phyloP scores from a whole-genome alignment of 2,888 invertebrate genomes.

The Theretra japonica region DNA sequence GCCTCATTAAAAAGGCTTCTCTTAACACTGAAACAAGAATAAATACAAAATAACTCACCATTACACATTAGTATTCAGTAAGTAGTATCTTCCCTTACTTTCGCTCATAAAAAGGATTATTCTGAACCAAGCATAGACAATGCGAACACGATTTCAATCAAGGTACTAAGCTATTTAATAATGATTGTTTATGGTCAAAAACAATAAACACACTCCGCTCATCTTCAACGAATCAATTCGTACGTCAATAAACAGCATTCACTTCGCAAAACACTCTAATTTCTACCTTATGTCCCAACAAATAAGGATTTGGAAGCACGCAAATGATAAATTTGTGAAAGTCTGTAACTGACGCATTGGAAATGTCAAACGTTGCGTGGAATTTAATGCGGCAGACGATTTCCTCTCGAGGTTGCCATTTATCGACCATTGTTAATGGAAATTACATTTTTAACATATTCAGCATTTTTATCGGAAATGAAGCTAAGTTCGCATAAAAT shows the following conservation, averaged over 20 bases:
- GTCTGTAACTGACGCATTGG: slow-evolving; percentile 54
- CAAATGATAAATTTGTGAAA: slow-evolving; percentile 42
- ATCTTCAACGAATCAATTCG: slow-evolving; percentile 57
- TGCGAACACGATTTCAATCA: slow-evolving; percentile 1
- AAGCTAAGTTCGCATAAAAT: neutral
- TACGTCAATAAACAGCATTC: slow-evolving; percentile 47
- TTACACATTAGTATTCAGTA: neutral
- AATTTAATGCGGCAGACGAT: slow-evolving; percentile 43
- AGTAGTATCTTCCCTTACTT: neutral
- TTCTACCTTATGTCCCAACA: neutral
- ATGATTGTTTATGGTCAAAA: slow-evolving; percentile 32
- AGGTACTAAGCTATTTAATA: slow-evolving; percentile 21
- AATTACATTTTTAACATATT: slow-evolving; percentile 23
- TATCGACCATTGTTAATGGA: slow-evolving; percentile 25
- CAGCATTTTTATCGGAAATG: neutral
- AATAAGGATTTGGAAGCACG: slow-evolving; percentile 32
- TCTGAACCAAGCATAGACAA: neutral
- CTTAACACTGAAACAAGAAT: no score
- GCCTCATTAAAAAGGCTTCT: no score
- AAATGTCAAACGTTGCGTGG: slow-evolving; percentile 56
- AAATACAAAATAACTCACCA: no score
- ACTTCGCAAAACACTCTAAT: neutral
- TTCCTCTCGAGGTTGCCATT: slow-evolving; percentile 26
- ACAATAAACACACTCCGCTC: slow-evolving; percentile 44
- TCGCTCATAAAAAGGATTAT: neutral